Evolutionary conservation across 2,888 invertebrate genomes (phyloP).

Genomic region (Phengaris alcon): DNA sequence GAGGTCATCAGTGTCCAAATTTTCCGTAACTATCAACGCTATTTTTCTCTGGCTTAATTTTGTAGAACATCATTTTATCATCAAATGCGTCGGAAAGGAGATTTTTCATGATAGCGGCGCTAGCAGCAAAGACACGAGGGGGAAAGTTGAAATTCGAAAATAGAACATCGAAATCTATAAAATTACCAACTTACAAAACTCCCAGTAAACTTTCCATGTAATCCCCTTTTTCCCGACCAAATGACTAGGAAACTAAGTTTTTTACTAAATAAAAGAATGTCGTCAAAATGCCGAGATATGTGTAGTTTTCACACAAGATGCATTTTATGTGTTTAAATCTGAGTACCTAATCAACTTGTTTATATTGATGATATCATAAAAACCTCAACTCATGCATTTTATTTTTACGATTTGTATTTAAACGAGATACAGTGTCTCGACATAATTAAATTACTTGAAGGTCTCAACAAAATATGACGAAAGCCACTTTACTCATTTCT

Average conservation of each 20-base stretch:
- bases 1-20: too few relatives aligned
- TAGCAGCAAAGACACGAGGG: too few relatives aligned
- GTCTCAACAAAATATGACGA: neutral
- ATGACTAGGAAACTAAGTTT: neutral
- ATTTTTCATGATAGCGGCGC: too few relatives aligned
- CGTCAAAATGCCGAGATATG: neutral
- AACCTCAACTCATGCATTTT: neutral
- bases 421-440: neutral
- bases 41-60: too few relatives aligned
- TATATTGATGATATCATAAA: slow-evolving; percentile 11
- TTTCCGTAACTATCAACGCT: too few relatives aligned
- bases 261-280: neutral
- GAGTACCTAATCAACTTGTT: slow-evolving; percentile 4
- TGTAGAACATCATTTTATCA: too few relatives aligned
- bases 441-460: neutral
- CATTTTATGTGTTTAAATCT: neutral
- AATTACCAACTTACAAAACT: neutral
- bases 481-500: neutral
- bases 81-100: too few relatives aligned
- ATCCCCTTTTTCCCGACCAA: too few relatives aligned
- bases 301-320: slow-evolving; percentile 3
- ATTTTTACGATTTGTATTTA: neutral
- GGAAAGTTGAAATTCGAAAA: too few relatives aligned
- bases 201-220: too few relatives aligned
- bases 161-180: neutral